phyloP scores from a whole-genome alignment of 2,888 invertebrate species.

The Tipula lateralis region DNA sequence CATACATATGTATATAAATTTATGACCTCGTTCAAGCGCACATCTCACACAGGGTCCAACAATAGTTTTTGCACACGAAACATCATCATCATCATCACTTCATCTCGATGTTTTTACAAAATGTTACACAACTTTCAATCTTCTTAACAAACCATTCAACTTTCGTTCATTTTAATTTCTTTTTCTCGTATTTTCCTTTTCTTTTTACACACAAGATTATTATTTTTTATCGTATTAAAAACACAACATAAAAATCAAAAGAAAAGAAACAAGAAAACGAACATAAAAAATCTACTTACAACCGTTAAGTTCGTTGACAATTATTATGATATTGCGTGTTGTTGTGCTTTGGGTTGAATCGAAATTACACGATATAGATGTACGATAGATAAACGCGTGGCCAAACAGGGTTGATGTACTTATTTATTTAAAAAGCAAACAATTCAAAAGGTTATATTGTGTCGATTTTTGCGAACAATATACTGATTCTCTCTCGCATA shows the following conservation, averaged over 20 bases:
- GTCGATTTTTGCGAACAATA: background rate
- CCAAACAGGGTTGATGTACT: background rate
- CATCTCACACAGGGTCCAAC: too few species aligned
- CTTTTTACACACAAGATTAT: background rate
- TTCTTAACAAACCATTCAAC: background rate
- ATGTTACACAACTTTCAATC: background rate
- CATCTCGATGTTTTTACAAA: background rate
- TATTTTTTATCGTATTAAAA: background rate
- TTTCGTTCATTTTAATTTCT: constrained; percentile 11
- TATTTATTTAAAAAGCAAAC: background rate
- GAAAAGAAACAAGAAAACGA: background rate
- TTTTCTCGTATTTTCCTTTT: constrained; percentile 19
- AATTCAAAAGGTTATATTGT: background rate
- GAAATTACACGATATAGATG: background rate
- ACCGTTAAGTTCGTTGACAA: constrained; percentile 24
- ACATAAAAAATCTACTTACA: background rate
- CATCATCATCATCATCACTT: background rate
- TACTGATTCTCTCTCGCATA: background rate
- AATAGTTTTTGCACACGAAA: background rate
- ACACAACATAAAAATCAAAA: background rate
- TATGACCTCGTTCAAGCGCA: too few species aligned
- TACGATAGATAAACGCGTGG: background rate
- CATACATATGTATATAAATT: too few species aligned
- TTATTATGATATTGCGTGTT: constrained; percentile 1
- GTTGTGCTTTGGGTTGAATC: background rate